Percentiles rank a stretch among this genome's conserved stretches.
These are phyloP conservation scores for Harmothoe impar DNA, from an alignment of 2,888 invertebrate genomes.

Conservation along the genomic window DNA sequence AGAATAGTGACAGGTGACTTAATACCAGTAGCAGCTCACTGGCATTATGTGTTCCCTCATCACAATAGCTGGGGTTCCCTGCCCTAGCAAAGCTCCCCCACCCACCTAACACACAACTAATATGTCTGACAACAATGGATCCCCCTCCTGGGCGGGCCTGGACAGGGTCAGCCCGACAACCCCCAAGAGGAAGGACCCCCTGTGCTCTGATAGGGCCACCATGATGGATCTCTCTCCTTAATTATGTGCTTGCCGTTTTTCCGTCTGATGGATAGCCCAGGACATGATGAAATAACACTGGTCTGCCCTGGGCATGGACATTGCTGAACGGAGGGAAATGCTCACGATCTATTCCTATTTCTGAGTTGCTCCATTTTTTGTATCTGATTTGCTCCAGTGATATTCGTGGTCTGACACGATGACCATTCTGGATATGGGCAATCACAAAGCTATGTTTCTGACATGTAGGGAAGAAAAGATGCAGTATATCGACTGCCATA, in stretches of 20 bases:
- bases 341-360: too few relatives aligned
- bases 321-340: too few relatives aligned
- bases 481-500: too few relatives aligned
- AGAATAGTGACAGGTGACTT: background rate
- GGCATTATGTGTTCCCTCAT: too few relatives aligned
- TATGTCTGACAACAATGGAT: slow-evolving; percentile 33
- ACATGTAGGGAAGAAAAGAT: too few relatives aligned
- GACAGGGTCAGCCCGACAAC: background rate
- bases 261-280: background rate
- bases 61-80: background rate
- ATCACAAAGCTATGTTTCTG: too few relatives aligned
- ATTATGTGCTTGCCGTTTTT: background rate
- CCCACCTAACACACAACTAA: background rate
- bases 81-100: background rate
- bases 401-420: too few relatives aligned
- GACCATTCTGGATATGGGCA: too few relatives aligned
- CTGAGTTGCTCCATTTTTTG: too few relatives aligned
- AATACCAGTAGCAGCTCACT: too few relatives aligned
- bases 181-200: slow-evolving; percentile 13
- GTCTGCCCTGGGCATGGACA: background rate
- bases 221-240: slow-evolving; percentile 14
- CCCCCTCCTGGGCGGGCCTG: background rate
- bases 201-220: background rate
- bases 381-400: too few relatives aligned
- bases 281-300: background rate